Evolutionary conservation across 2,113 vertebrate species (phyloP), one percentile per base, ranked within the genome.

Genomic region (Hypomesus transpacificus): DNA sequence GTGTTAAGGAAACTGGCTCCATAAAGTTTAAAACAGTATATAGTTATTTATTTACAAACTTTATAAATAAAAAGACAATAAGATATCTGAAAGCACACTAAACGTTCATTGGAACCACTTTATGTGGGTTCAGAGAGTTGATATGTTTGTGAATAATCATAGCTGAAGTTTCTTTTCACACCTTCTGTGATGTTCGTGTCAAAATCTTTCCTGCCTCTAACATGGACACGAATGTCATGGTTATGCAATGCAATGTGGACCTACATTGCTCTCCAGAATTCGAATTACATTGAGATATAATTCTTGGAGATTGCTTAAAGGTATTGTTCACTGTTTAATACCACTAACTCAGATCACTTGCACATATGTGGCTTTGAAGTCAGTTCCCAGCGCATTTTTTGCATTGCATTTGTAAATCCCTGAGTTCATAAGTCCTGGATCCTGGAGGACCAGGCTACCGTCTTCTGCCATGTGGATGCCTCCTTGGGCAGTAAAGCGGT

Each of bases 361-460:
- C 54, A 93, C 78, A 69, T 93, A 93, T n/a, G 92, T 93, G 4
- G 91, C 88, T 88, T 90, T 93, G 61, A 93, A 93, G 81, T 93
- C 92, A 51, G 87, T 92, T 61, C 92, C 92, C 1, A 93, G 84
- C 14, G 89, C 86, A 7, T 90, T 94, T 81, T 88, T 93, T 16
- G 91, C 91, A 3, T 93, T 93, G 75, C 92, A 93, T 84, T 93
- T 92, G 75, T 93, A 94, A 83, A 94, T 92, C 66, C 92, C 92
- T 76, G 91, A 92, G 89, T 93, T 88, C 85, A 84, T 88, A 14
- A 92, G 89, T 54, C 88, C 81, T 2, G 91, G 87, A 46, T 88
- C 90, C 75, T 90, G 89, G 54, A 94, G 90, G 60, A 92, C 78
- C 75, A 94, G 83, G 77, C 84, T 87, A 14, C 92, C 92, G 2